Conservation (phyloP, 2,797 vertebrate genomes). For the Falco novaeseelandiae region DNA sequence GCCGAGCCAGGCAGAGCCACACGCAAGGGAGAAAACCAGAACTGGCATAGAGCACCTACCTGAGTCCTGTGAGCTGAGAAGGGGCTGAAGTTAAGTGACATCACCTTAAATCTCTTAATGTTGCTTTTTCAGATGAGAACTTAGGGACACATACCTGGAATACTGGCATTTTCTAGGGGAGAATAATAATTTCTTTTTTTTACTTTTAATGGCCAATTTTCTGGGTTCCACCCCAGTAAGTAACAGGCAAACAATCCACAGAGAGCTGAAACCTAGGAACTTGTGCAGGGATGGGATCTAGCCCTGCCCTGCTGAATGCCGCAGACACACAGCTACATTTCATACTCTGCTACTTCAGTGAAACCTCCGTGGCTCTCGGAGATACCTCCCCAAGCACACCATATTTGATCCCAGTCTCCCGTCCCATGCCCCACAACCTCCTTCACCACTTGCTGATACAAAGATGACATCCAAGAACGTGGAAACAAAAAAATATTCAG, state of each 20-base stretch:
- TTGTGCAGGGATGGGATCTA: not conserved
- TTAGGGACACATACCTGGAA: not conserved
- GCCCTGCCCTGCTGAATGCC: not conserved
- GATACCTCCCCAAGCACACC: not conserved
- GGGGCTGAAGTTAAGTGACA: not conserved
- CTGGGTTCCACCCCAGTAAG: not conserved
- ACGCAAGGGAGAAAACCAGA: fast-evolving
- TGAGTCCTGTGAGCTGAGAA: fast-evolving
- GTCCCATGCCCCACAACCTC: not conserved
- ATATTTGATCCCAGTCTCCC: not conserved
- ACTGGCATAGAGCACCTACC: not conserved
- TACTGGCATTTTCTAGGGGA: not conserved
- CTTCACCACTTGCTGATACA: not conserved
- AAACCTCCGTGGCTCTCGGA: not conserved
- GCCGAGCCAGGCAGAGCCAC: not conserved
- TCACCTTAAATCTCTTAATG: not conserved
- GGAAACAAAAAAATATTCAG: not conserved
- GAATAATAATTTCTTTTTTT: not conserved
- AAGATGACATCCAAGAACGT: not conserved
- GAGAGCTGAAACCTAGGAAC: not conserved
- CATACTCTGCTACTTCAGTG: fast-evolving
- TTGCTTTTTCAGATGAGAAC: not conserved
- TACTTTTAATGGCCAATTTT: not conserved
- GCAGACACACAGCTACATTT: not conserved
- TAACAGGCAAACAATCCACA: not conserved